These are phyloP conservation scores for Hydrophis major DNA, from an alignment of 2,797 vertebrate species.

Conservation along the genomic window DNA sequence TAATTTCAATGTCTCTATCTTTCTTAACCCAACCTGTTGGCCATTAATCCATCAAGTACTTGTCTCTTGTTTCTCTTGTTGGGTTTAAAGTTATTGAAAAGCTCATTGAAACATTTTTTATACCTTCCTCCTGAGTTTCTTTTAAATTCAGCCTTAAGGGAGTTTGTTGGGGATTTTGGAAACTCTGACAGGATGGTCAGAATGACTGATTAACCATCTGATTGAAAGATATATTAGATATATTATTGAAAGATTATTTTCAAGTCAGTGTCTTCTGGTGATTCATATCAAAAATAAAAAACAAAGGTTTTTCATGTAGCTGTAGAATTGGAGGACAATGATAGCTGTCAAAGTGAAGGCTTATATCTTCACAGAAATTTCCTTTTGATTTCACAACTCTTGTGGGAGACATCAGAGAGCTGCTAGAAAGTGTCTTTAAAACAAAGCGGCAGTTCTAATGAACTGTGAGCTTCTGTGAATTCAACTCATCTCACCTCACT, in stretches of 20 bases:
- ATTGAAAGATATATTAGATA: conserved; percentile 10
- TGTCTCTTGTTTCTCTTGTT: not conserved
- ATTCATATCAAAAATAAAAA: conserved; percentile 12
- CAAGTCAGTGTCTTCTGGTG: not conserved
- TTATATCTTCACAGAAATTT: conserved; percentile 8
- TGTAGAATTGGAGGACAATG: not conserved
- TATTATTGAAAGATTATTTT: conserved; percentile 17
- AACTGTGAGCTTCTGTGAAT: not conserved
- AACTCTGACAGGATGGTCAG: conserved; percentile 14
- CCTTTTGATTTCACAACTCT: conserved; percentile 14
- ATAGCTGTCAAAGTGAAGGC: conserved; percentile 15
- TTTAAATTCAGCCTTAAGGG: not conserved
- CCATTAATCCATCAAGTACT: not conserved
- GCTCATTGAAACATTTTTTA: not conserved
- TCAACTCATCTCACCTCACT: not conserved
- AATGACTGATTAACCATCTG: not conserved
- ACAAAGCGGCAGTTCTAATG: conserved; percentile 10
- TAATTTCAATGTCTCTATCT: not conserved
- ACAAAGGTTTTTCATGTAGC: conserved; percentile 1
- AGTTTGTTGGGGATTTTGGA: not conserved
- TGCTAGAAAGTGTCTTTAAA: conserved; percentile 6
- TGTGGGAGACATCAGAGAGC: conserved; percentile 8
- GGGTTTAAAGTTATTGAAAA: not conserved
- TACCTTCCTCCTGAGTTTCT: not conserved
- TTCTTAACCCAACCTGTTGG: not conserved